Conservation (phyloP, 1,140 invertebrate species). For the Bombus pascuorum region DNA sequence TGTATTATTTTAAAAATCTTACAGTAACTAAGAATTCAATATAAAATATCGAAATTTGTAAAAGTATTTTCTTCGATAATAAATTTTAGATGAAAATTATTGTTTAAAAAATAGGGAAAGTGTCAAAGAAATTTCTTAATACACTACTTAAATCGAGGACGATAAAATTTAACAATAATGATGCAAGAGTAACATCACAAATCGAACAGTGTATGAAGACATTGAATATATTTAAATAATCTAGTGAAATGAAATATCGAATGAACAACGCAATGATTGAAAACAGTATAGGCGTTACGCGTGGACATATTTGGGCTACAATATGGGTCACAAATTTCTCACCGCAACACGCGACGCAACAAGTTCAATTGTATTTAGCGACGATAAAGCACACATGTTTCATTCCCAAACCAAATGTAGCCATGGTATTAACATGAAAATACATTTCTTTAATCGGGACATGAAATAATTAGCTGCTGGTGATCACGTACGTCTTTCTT, state of each 20-base stretch:
- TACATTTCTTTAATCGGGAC: background rate
- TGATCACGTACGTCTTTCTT: slow-evolving; percentile 16
- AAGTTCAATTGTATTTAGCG: slow-evolving; percentile 12
- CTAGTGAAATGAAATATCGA: background rate
- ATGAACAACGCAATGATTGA: background rate
- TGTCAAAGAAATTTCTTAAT: background rate
- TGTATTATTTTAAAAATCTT: background rate
- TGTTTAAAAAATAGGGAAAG: background rate
- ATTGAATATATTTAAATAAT: background rate
- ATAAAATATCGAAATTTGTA: background rate
- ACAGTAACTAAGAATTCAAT: background rate
- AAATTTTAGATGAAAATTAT: background rate
- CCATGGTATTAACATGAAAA: background rate
- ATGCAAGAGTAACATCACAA: background rate
- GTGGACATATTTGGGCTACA: slow-evolving; percentile 25
- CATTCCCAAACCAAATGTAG: background rate
- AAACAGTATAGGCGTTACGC: background rate
- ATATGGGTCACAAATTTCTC: slow-evolving; percentile 26
- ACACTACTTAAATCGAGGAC: background rate
- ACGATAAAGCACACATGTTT: background rate
- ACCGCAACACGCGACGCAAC: background rate
- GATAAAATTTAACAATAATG: background rate
- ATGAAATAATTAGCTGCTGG: slow-evolving; percentile 4
- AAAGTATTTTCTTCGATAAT: background rate
- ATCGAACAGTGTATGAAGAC: background rate